phyloP scores from a whole-genome alignment of 2,797 vertebrate genomes.

The Gallinago stenura region DNA sequence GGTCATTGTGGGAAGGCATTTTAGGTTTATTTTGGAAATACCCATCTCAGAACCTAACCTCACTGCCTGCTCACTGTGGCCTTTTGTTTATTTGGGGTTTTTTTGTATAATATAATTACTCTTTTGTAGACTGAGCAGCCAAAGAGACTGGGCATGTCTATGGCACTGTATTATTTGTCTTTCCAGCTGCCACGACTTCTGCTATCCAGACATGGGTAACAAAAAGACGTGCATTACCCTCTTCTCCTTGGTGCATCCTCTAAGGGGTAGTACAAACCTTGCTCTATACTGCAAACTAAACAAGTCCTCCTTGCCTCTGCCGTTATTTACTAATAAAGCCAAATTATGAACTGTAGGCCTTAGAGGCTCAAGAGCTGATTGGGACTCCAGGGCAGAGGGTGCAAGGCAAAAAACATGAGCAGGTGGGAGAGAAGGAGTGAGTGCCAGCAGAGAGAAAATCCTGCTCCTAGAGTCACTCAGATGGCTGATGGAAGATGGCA shows the following conservation, averaged over 20 bases:
- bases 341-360: not conserved
- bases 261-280: not conserved
- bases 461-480: not conserved
- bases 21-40: conserved; percentile 21
- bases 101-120: conserved; percentile 18
- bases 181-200: not conserved
- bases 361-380: not conserved
- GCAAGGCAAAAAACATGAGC: not conserved
- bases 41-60: not conserved
- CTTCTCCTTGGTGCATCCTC: conserved; percentile 42
- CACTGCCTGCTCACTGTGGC: not conserved
- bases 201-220: not conserved
- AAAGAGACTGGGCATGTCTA: not conserved
- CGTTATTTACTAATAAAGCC: conserved; percentile 19
- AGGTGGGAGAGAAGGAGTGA: not conserved
- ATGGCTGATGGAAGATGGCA: not conserved
- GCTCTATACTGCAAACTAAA: not conserved
- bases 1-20: not conserved
- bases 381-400: not conserved
- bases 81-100: conserved; percentile 19
- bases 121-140: not conserved
- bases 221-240: not conserved
- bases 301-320: not conserved
- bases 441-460: not conserved
- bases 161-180: not conserved